Evolutionary conservation across 2,113 vertebrate genomes (phyloP), one percentile per base, ranked within the genome.

Genomic region (Mirounga angustirostris): DNA sequence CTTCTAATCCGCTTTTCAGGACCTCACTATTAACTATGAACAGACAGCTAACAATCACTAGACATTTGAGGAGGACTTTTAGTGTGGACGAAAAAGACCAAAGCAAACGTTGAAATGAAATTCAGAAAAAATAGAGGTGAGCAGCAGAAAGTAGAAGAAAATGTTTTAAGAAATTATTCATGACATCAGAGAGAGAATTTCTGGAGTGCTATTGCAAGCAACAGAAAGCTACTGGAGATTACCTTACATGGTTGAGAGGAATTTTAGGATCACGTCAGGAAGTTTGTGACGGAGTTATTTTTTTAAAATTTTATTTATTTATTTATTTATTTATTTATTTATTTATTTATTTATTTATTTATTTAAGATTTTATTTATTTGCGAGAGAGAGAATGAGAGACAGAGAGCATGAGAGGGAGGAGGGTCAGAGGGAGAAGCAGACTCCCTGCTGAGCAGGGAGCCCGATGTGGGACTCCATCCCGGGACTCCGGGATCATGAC

Each of bases 141-240:
- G 58, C 19, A 67, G 40, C 5, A 28, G 50, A n/a, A 18, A 91
- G 10, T 22, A 59, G 76, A 84, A 88, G 6, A 91, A 91, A 91
- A 78, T n/a, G 3, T 84, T 69, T 10, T 30, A 50, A 40, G 91
- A 90, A 90, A 40, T 36, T 69, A 85, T 69, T 74, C 54, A 74
- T 88, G 91, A 76, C 11, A 61, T 69, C 40, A 63, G 50, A 96
- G 52, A 69, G 52, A 90, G 63, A 95, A 52, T 85, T 97, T 97
- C 56, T 91, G 52, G 52, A 71, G 28, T n/a, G 36, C 78, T 65
- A 86, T 3, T 52, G 59, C 30, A 90, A 91, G 69, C 30, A 28
- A 56, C 56, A 80, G 63, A 93, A 94, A 92, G 76, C 14, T 65
- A 78, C 28, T 30, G 54, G 58, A 61, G 65, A 58, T 90, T 69